Evolutionary conservation across 2,888 invertebrate genomes (phyloP).

Genomic region (Ormyrus nitidulus): DNA sequence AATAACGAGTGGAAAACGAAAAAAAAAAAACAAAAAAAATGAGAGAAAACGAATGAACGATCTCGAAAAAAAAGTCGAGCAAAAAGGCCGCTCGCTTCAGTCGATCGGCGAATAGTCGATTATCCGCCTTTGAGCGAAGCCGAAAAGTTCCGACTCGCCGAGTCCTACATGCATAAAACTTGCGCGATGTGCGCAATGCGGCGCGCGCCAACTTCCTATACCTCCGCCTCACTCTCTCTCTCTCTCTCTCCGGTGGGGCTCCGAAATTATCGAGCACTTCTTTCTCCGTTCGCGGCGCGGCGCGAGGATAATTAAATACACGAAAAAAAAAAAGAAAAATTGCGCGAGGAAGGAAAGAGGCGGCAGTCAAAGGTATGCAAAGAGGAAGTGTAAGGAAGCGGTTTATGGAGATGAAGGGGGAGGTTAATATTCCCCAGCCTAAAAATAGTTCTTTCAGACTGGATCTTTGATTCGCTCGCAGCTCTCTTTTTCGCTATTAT

Average conservation of each 20-base stretch:
- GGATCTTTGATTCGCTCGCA: constrained; percentile 21
- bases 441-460: constrained; percentile 16
- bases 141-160: constrained; percentile 40
- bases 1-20: constrained; percentile 5
- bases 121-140: constrained; percentile 43
- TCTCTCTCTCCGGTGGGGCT: too few relatives aligned
- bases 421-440: constrained; percentile 22
- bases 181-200: constrained; percentile 26
- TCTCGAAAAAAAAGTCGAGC: constrained; percentile 2
- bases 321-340: background rate
- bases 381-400: constrained; percentile 27
- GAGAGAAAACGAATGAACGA: constrained; percentile 1
- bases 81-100: background rate
- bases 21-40: constrained; percentile 17
- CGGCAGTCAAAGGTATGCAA: constrained; percentile 47
- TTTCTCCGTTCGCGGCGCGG: background rate
- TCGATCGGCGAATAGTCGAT: constrained; percentile 46
- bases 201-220: background rate
- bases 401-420: constrained; percentile 37
- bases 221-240: too few relatives aligned
- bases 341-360: background rate
- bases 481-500: background rate
- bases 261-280: background rate
- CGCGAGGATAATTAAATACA: constrained; percentile 20
- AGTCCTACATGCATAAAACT: background rate